Conservation (phyloP, 2,888 invertebrate genomes). For the Cistogaster globosa region DNA sequence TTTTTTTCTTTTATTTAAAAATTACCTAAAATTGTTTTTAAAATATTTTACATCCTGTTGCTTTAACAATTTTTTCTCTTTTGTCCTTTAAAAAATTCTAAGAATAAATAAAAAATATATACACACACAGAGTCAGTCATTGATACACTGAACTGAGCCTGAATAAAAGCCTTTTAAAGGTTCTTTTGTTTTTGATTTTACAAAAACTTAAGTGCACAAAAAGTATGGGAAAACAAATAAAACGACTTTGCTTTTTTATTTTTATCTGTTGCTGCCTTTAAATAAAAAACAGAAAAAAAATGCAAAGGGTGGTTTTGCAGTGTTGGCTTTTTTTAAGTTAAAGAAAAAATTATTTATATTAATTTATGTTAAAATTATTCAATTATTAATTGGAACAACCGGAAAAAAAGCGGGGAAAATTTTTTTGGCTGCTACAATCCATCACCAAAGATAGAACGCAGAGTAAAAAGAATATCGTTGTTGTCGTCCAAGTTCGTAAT, state of each 20-base stretch:
- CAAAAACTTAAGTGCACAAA: constrained; percentile 34
- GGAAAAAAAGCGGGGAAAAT: too few species aligned
- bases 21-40: constrained; percentile 72
- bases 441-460: too few species aligned
- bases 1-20: constrained; percentile 69
- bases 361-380: too few species aligned
- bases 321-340: too few species aligned
- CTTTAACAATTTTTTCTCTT: constrained; percentile 37
- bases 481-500: too few species aligned
- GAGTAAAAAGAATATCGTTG: too few species aligned
- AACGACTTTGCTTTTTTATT: not conserved
- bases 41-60: constrained; percentile 79
- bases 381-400: too few species aligned
- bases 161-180: constrained; percentile 28
- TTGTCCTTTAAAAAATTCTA: constrained; percentile 6
- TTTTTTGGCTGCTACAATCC: too few species aligned
- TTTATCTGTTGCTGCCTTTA: constrained; percentile 5
- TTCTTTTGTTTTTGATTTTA: constrained; percentile 23
- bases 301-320: too few species aligned
- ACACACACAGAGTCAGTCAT: constrained; percentile 3
- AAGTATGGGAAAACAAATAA: not conserved
- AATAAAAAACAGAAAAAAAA: not conserved
- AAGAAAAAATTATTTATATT: too few species aligned
- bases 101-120: constrained; percentile 12
- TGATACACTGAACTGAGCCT: constrained; percentile 11